Conservation (phyloP, 1,140 invertebrate genomes). For the Popillia japonica region DNA sequence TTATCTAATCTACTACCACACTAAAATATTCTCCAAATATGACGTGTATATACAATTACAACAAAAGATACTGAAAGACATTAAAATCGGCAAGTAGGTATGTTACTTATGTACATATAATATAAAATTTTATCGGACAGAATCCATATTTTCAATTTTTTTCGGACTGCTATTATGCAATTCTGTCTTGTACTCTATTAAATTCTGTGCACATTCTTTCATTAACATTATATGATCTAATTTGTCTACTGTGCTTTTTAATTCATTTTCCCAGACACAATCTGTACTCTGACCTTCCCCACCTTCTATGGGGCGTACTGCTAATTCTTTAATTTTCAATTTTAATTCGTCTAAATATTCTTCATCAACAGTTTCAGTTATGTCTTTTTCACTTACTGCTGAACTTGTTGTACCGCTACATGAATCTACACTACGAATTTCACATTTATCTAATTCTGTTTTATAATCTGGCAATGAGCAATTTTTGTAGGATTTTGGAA, state of each 20-base stretch:
- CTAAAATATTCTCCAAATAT: background rate
- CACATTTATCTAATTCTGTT: slow-evolving; percentile 57
- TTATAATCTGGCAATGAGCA: slow-evolving; percentile 52
- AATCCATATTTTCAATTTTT: slow-evolving; percentile 3
- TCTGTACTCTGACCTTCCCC: slow-evolving; percentile 67
- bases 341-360: slow-evolving; percentile 61
- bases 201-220: slow-evolving; percentile 64
- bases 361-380: slow-evolving; percentile 55
- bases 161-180: slow-evolving; percentile 9
- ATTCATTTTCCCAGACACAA: slow-evolving; percentile 69
- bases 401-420: slow-evolving; percentile 51
- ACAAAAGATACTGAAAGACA: background rate
- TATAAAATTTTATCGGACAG: background rate
- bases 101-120: background rate
- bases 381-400: slow-evolving; percentile 60
- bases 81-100: slow-evolving; percentile 6
- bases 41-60: background rate
- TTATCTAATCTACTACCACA: background rate
- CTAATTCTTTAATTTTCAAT: slow-evolving; percentile 67
- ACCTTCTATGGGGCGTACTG: slow-evolving; percentile 69
- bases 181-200: slow-evolving; percentile 50
- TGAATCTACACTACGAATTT: slow-evolving; percentile 52
- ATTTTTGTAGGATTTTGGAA: slow-evolving; percentile 51
- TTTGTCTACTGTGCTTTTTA: slow-evolving; percentile 71
- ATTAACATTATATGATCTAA: slow-evolving; percentile 71